phyloP scores from a whole-genome alignment of 1,140 invertebrate species.

The Drosophila malerkotliana region DNA sequence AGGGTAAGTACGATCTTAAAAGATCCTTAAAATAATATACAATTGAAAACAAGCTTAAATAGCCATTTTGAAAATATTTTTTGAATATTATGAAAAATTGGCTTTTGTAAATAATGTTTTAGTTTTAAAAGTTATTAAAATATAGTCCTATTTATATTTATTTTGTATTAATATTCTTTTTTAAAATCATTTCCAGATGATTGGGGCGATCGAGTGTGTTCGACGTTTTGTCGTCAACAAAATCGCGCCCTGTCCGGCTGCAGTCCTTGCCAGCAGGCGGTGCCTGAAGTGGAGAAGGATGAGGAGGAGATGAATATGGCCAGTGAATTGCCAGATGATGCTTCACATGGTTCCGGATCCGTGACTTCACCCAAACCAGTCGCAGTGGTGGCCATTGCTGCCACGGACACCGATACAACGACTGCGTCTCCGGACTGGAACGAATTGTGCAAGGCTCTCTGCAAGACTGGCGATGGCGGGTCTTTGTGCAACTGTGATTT shows the following conservation, averaged over 20 bases:
- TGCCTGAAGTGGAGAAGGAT: slow-evolving; percentile 26
- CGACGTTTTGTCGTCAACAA: slow-evolving; percentile 61
- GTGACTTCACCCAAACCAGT: slow-evolving; percentile 8
- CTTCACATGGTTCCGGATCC: slow-evolving; percentile 58
- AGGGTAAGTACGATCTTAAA: slow-evolving; percentile 51
- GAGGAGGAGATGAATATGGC: slow-evolving; percentile 25
- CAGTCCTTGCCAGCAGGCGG: slow-evolving; percentile 64
- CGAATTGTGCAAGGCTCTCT: slow-evolving; percentile 84
- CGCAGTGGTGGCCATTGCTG: slow-evolving; percentile 10
- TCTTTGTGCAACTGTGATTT: slow-evolving; percentile 86
- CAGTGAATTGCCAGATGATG: slow-evolving; percentile 45
- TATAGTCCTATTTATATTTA: too few species aligned
- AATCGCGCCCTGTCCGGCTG: slow-evolving; percentile 62
- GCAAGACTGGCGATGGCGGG: slow-evolving; percentile 85
- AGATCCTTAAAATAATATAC: neutral
- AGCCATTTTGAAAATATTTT: too few species aligned
- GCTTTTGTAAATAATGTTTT: too few species aligned
- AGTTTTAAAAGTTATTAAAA: too few species aligned
- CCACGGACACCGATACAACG: slow-evolving; percentile 1
- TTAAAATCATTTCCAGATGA: neutral
- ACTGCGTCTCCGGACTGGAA: slow-evolving; percentile 82
- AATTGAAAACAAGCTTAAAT: too few species aligned
- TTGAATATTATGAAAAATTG: too few species aligned
- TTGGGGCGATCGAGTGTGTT: slow-evolving; percentile 53
- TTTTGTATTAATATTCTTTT: neutral